Conservation (phyloP, 2,888 invertebrate genomes). For the Chrysina gloriosa region DNA sequence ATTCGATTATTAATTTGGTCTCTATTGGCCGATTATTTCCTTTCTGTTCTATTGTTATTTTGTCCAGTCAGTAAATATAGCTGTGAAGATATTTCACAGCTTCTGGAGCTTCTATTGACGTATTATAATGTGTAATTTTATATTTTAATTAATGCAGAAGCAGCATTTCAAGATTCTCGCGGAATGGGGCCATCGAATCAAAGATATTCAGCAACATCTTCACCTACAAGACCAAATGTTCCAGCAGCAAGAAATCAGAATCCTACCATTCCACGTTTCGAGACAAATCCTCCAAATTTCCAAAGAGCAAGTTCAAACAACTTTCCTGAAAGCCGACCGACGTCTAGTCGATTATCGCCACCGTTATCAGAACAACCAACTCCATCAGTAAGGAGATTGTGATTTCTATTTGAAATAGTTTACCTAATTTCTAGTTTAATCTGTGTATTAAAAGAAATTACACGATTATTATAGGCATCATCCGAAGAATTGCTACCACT, state of each 20-base stretch:
- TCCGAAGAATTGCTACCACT: slow-evolving; percentile 72
- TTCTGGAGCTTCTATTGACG: not conserved
- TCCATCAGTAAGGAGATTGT: slow-evolving; percentile 29
- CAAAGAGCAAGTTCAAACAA: slow-evolving; percentile 11
- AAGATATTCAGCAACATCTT: slow-evolving; percentile 25
- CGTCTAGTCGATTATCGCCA: slow-evolving; percentile 49
- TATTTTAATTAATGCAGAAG: slow-evolving; percentile 46
- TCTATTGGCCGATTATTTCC: no score
- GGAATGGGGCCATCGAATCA: slow-evolving; percentile 26
- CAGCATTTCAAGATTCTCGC: slow-evolving; percentile 40
- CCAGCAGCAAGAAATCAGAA: slow-evolving; percentile 1
- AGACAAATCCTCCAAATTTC: not conserved
- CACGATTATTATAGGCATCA: slow-evolving; percentile 11
- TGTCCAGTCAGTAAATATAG: no score
- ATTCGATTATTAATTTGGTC: no score
- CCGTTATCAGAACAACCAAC: slow-evolving; percentile 53
- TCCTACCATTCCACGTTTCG: not conserved
- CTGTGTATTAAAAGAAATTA: no score
- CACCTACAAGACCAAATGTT: slow-evolving; percentile 28
- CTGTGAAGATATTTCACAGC: not conserved
- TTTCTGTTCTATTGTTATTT: no score
- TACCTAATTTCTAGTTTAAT: no score
- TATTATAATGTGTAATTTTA: not conserved
- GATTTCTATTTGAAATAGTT: no score
- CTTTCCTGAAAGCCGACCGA: slow-evolving; percentile 48